Evolutionary conservation across 2,888 invertebrate species (phyloP), one percentile per base, ranked within the genome.

Genomic region (Rambutsinella grinnellia): DNA sequence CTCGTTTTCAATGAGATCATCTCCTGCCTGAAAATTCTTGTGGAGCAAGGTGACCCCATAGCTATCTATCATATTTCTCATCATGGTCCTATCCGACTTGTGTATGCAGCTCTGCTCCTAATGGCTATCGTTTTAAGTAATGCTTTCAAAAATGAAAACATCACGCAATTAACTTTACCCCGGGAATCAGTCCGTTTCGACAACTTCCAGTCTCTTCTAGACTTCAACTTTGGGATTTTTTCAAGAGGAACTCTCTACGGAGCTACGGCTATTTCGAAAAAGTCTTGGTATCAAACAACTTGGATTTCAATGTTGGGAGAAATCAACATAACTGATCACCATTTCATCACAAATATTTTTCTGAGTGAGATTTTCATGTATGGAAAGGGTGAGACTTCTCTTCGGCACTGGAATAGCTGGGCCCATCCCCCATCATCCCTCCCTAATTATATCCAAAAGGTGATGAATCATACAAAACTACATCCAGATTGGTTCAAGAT

Each of bases 131-230:
- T 70, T 17, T 28, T 70, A 0, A 70, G 62, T 24, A 70, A 62
- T 54, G 62, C 62, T 2, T 70, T 62, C 27, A 70, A 61, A 56
- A 70, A 70, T 27, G 56, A 70, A 56, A 70, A 70, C 26, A 70
- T 70, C 15, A 70, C 70, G n/a, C 44, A 62, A 15, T 24, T 70
- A 19, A 70, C 62, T 5, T 54, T 70, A 23, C 70, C 70, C 47
- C 46, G 54, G 3, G 23, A 61, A 13, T 56, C 70, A 0, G 56
- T 70, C 15, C 70, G 62, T 0, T 62, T 62, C 49, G 70, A 70
- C 19, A 61, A 53, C 17, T 46, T 70, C 6, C 56, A 62, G 2
- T 27, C 21, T 1, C 23, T 70, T n/a, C 27, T 62, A 10, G 19
- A 26, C 3, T 23, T 44, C 36, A 28, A 28, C n/a, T 70, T 70